Conservation (phyloP, 2,888 invertebrate genomes). For the Caenorhabditis sp. region DNA sequence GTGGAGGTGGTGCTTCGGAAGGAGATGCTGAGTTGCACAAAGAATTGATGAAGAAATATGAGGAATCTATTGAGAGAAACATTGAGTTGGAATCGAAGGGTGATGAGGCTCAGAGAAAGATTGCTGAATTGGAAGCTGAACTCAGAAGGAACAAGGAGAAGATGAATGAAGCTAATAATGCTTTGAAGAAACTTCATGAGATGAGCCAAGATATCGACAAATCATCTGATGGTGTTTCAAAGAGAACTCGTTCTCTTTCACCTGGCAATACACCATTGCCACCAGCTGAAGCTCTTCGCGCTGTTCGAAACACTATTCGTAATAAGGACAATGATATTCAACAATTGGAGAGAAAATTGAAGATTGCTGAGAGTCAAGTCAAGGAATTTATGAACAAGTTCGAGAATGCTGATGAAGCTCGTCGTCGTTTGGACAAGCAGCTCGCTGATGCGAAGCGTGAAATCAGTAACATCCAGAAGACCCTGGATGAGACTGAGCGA, state of each 20-base stretch:
- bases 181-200: slow-evolving; percentile 67
- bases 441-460: slow-evolving; percentile 61
- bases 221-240: slow-evolving; percentile 45
- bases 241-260: slow-evolving; percentile 66
- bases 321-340: slow-evolving; percentile 69
- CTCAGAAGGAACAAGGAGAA: slow-evolving; percentile 64
- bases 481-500: slow-evolving; percentile 64
- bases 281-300: slow-evolving; percentile 66
- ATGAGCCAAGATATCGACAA: slow-evolving; percentile 60
- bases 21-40: slow-evolving; percentile 65
- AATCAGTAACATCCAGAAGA: slow-evolving; percentile 59
- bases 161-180: slow-evolving; percentile 59
- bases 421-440: slow-evolving; percentile 66
- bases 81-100: slow-evolving; percentile 68
- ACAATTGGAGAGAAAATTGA: slow-evolving; percentile 66
- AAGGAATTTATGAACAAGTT: slow-evolving; percentile 64
- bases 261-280: slow-evolving; percentile 64
- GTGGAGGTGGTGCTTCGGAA: slow-evolving; percentile 40
- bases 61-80: slow-evolving; percentile 69
- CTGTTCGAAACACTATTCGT: slow-evolving; percentile 63
- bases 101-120: slow-evolving; percentile 64
- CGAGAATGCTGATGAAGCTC: slow-evolving; percentile 64
- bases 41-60: slow-evolving; percentile 69
- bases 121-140: slow-evolving; percentile 67
- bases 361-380: slow-evolving; percentile 64